phyloP scores from a whole-genome alignment of 2,888 invertebrate species.

The Philopedon plagiatum region DNA sequence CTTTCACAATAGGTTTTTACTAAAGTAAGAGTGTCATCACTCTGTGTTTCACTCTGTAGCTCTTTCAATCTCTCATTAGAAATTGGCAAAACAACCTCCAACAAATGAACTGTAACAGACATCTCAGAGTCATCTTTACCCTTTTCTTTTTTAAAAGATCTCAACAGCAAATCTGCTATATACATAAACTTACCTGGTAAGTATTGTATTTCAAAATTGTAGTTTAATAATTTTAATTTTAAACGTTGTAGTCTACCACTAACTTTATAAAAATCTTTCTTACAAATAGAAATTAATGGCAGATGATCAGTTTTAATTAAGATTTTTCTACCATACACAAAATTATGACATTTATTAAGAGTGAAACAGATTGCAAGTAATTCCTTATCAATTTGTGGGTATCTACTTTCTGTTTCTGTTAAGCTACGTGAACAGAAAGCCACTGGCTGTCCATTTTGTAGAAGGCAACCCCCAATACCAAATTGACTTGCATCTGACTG shows the following conservation, averaged over 20 bases:
- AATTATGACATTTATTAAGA: no score
- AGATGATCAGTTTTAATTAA: background rate
- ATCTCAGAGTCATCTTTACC: no score
- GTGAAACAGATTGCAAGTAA: no score
- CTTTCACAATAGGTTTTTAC: no score
- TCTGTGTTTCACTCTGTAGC: no score
- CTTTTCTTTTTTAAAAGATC: constrained; percentile 19
- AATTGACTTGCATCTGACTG: constrained; percentile 52
- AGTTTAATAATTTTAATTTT: constrained; percentile 44
- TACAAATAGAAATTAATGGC: no score
- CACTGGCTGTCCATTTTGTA: constrained; percentile 45
- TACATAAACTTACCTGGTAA: constrained; percentile 52
- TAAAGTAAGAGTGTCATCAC: no score
- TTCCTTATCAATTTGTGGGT: constrained; percentile 58
- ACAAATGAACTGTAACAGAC: no score
- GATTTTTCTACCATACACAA: constrained; percentile 57
- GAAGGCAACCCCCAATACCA: constrained; percentile 48
- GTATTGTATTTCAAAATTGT: constrained; percentile 52
- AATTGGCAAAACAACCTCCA: no score
- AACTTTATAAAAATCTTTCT: no score
- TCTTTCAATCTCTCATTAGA: no score
- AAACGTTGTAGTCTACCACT: constrained; percentile 43
- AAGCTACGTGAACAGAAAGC: constrained; percentile 56
- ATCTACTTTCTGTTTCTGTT: constrained; percentile 53
- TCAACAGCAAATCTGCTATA: constrained; percentile 42